phyloP scores from a whole-genome alignment of 92 coral and sea anemone species.

The Pocillopora meandrina region DNA sequence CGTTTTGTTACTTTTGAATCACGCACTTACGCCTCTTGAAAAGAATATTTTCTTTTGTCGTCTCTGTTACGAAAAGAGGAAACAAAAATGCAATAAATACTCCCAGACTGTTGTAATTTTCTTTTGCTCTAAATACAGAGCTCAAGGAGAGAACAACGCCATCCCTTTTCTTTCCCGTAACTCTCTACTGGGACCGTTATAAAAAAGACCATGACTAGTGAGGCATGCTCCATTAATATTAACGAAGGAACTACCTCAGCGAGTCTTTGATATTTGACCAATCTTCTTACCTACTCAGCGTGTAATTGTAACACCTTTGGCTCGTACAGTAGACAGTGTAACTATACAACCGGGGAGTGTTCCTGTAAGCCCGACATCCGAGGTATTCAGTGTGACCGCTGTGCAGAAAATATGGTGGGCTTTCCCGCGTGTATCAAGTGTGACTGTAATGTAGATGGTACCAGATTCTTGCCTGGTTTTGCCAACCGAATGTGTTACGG shows the following conservation, averaged over 20 bases:
- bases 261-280: background rate
- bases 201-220: no score
- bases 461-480: slow-evolving; percentile 32
- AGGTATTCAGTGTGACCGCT: slow-evolving; percentile 81
- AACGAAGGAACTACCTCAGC: background rate
- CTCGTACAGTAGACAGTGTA: slow-evolving; percentile 62
- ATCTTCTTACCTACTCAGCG: slow-evolving; percentile 36
- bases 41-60: no score
- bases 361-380: slow-evolving; percentile 71
- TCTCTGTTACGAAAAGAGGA: no score
- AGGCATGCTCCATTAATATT: no score
- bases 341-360: slow-evolving; percentile 69
- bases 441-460: slow-evolving; percentile 83
- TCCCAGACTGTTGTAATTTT: no score
- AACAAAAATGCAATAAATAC: no score
- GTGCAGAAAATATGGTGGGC: slow-evolving; percentile 77
- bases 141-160: no score
- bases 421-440: slow-evolving; percentile 87
- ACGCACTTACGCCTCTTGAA: no score
- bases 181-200: no score
- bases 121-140: no score
- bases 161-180: no score
- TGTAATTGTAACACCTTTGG: slow-evolving; percentile 80
- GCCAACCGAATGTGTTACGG: slow-evolving; percentile 12
- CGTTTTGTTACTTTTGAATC: no score